A percentile compares a stretch with the other conserved stretches of the same genome.
Conservation (phyloP, 1,140 invertebrate species). For the Eupeodes corollae region DNA sequence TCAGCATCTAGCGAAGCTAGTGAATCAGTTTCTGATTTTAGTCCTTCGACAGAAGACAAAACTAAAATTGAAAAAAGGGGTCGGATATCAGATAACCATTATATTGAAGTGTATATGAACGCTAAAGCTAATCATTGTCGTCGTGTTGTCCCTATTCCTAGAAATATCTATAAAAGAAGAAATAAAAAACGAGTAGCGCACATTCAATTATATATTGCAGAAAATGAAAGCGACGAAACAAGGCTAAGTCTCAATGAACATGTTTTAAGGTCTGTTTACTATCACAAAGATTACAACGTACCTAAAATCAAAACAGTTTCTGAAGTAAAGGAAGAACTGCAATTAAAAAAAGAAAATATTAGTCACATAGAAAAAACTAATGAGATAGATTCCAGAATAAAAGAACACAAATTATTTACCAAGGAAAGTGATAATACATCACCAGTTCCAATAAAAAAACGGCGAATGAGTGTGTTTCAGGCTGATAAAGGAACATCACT, state of each 20-base stretch:
- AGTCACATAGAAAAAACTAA: too few relatives aligned
- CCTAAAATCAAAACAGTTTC: neutral
- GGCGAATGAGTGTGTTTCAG: too few relatives aligned
- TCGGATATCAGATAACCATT: neutral
- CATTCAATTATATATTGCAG: slow-evolving; percentile 1
- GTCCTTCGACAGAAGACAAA: neutral
- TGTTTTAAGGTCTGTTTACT: slow-evolving; percentile 9
- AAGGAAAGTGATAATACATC: too few relatives aligned
- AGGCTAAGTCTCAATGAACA: slow-evolving; percentile 9
- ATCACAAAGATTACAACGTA: slow-evolving; percentile 5
- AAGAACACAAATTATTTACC: too few relatives aligned
- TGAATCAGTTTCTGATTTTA: too few relatives aligned
- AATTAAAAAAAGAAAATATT: too few relatives aligned
- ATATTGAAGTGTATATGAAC: slow-evolving; percentile 13
- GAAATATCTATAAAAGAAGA: slow-evolving; percentile 14
- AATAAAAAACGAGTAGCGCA: slow-evolving; percentile 13
- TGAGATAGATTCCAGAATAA: too few relatives aligned
- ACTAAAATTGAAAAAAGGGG: neutral
- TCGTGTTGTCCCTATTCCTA: slow-evolving; percentile 18
- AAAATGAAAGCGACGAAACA: slow-evolving; percentile 4
- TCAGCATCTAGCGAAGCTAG: too few relatives aligned
- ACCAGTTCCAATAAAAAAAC: too few relatives aligned
- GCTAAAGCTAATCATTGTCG: slow-evolving; percentile 12
- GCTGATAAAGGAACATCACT: too few relatives aligned
- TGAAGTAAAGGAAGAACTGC: too few relatives aligned